These are phyloP conservation scores for Mallotus villosus DNA, from an alignment of 2,797 vertebrate species.

Conservation along the genomic window DNA sequence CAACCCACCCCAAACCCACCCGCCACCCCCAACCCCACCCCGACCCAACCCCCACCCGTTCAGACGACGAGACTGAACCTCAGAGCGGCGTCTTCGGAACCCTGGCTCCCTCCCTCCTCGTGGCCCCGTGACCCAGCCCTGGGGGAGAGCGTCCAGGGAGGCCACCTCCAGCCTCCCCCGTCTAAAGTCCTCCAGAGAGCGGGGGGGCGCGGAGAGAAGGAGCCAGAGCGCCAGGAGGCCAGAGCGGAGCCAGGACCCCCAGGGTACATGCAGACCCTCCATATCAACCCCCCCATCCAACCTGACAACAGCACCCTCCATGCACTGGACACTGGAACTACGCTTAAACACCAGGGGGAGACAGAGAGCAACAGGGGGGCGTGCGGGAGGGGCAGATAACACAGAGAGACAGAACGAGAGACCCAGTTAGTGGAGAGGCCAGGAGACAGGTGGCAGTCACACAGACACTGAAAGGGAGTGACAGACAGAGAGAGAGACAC, in stretches of 20 bases:
- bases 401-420: conserved; percentile 58
- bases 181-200: neutral
- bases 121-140: neutral
- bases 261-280: conserved; percentile 53
- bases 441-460: conserved; percentile 62
- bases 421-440: conserved; percentile 67
- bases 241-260: no score
- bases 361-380: conserved; percentile 29
- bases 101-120: neutral
- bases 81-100: neutral
- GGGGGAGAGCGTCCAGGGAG: neutral
- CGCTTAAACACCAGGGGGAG: conserved; percentile 57
- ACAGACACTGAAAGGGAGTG: conserved; percentile 52
- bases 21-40: neutral
- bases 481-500: neutral
- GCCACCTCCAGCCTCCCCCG: neutral
- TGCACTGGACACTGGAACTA: conserved; percentile 64
- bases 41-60: neutral
- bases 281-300: conserved; percentile 55
- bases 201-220: neutral
- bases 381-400: conserved; percentile 28
- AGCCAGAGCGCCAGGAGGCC: neutral
- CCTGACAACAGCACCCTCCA: conserved; percentile 67
- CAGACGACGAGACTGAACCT: neutral
- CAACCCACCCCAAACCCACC: neutral